These are phyloP conservation scores for Episyrphus balteatus DNA, from an alignment of 1,140 invertebrate genomes.

Conservation along the genomic window DNA sequence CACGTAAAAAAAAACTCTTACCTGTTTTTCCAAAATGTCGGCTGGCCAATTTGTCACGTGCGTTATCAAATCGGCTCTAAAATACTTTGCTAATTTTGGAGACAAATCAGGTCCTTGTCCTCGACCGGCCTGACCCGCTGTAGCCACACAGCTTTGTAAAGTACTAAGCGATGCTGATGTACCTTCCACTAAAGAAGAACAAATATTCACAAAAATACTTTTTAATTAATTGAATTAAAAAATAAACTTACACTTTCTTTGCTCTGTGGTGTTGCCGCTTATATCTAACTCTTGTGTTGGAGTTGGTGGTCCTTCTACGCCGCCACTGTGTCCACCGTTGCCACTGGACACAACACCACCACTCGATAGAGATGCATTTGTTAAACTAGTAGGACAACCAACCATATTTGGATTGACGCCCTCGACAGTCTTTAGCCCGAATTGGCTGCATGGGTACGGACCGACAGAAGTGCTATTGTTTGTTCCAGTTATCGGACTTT, in stretches of 20 bases:
- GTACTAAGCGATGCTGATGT: constrained; percentile 28
- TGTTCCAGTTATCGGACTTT: constrained; percentile 22
- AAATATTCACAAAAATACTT: not conserved
- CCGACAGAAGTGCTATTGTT: not conserved
- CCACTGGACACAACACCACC: constrained; percentile 5
- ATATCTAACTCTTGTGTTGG: constrained; percentile 41
- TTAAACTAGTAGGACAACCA: constrained; percentile 13
- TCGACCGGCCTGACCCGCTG: constrained; percentile 27
- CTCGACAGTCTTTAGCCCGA: constrained; percentile 15
- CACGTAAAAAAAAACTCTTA: constrained; percentile 32
- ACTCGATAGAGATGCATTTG: not conserved
- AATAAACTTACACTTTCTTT: constrained; percentile 38
- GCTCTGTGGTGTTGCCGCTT: constrained; percentile 33
- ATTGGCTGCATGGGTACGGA: constrained; percentile 10
- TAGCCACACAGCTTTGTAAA: constrained; percentile 31
- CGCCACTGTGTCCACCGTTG: constrained; percentile 26
- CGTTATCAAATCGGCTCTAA: constrained; percentile 76
- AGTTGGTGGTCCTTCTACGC: constrained; percentile 42
- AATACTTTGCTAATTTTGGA: constrained; percentile 83
- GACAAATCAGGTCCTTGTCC: constrained; percentile 57
- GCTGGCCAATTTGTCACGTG: constrained; percentile 89
- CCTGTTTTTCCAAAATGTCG: constrained; percentile 87
- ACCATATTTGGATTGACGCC: constrained; percentile 23
- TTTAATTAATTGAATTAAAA: not conserved
- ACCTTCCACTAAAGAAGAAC: constrained; percentile 23